Evolutionary conservation across 2,113 vertebrate species (phyloP), one percentile per base, ranked within the genome.

Genomic region (Urocolius indicus): DNA sequence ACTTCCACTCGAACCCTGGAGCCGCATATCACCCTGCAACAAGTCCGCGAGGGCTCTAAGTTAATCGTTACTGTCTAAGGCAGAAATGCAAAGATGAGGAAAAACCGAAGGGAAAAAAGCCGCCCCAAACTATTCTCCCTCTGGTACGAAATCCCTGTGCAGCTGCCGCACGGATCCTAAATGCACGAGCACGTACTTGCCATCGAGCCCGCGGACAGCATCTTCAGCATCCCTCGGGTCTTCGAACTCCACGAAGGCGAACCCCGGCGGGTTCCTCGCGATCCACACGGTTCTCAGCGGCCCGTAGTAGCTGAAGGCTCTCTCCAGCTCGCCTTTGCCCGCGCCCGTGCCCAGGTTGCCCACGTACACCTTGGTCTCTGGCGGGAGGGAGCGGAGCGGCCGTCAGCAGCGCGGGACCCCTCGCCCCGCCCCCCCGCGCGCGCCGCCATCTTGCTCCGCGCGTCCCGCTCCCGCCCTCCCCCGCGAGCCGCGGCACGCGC

Each of bases 271-370:
- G 96, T 99, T 99, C 89, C 99, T 98, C 14, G 99, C 98, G 77
- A 99, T 98, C 99, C 99, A 99, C 17, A 99, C 98, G 5, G 98
- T 99, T 96, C 98, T 98, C 94, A 99, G 97, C 3, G 98, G 99
- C 11, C 99, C 99, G 32, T 99, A 99, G 84, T 98, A 99, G 91
- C 98, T 98, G 90, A 99, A 99, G 52, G 98, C 98, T 90, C 98
- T 98, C 96, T 99, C 99, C 94, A 99, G 97, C 92, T 99, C 99
- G 66, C 98, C 98, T 90, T 99, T 99, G 36, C 98, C 98, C 48
- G 98, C 98, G 76, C 98, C 98, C 43, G 98, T 98, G 77, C 98
- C 99, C 94, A 99, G 97, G 94, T 99, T 99, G 18, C 99, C 99
- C 90, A 99, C 98, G 65, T 99, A 99, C 43, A 99, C 98, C 97